Evolutionary conservation across 2,113 vertebrate genomes (phyloP).

Genomic region (Crotophaga sulcirostris): DNA sequence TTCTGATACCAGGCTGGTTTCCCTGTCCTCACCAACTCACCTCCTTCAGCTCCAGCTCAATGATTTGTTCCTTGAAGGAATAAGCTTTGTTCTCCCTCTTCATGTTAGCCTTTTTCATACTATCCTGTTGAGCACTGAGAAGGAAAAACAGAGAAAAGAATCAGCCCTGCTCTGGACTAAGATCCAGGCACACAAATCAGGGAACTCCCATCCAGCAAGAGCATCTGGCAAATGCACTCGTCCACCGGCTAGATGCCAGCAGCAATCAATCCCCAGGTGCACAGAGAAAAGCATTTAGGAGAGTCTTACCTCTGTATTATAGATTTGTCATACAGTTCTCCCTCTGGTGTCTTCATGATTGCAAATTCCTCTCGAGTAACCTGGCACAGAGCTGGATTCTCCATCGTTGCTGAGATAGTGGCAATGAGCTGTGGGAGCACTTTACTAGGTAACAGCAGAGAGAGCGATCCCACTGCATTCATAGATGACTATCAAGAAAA

Average conservation of each 20-base stretch:
- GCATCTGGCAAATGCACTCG: not conserved
- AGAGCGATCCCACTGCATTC: conserved; percentile 89
- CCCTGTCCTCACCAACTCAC: conserved; percentile 60
- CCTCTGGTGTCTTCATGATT: conserved; percentile 90
- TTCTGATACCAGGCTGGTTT: not conserved
- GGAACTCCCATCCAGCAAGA: not conserved
- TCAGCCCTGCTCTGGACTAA: not conserved
- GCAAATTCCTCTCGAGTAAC: conserved; percentile 91
- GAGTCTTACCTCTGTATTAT: conserved; percentile 88
- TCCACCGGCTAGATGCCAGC: not conserved
- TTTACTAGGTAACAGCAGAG: conserved; percentile 83
- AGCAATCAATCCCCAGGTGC: not conserved
- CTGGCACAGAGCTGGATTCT: conserved; percentile 80
- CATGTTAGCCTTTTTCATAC: conserved; percentile 92
- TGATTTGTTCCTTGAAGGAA: conserved; percentile 98
- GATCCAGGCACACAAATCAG: not conserved
- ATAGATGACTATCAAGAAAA: conserved; percentile 79
- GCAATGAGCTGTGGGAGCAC: conserved; percentile 87
- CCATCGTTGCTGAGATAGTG: conserved; percentile 81
- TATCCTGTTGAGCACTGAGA: conserved; percentile 91
- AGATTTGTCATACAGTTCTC: conserved; percentile 91
- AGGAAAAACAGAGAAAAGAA: not conserved
- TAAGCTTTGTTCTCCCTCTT: conserved; percentile 98
- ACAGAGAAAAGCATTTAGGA: not conserved
- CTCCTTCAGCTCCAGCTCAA: conserved; percentile 96